These are phyloP conservation scores for Eulacestoma nigropectus DNA, from an alignment of 2,113 vertebrate species.

Conservation along the genomic window DNA sequence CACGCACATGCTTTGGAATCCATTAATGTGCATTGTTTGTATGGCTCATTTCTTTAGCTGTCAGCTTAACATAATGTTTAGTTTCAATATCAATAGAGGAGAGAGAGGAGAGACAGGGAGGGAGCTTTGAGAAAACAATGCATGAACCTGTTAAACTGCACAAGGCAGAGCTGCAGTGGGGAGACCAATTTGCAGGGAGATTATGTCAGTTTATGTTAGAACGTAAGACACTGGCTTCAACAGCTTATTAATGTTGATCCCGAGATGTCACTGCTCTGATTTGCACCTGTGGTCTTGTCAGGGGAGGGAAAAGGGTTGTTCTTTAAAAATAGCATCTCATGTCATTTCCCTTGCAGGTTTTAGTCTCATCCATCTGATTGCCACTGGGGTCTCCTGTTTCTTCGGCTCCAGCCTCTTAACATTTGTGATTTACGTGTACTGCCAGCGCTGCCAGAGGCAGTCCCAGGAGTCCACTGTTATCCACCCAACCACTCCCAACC, in stretches of 20 bases:
- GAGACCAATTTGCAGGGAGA: slow-evolving; percentile 16
- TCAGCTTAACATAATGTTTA: slow-evolving; percentile 66
- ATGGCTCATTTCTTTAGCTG: slow-evolving; percentile 61
- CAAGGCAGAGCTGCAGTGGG: slow-evolving; percentile 32
- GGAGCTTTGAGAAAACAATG: slow-evolving; percentile 41
- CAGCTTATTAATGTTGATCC: slow-evolving; percentile 41
- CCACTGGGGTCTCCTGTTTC: slow-evolving; percentile 94
- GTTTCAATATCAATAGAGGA: slow-evolving; percentile 62
- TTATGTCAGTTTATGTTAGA: slow-evolving; percentile 40
- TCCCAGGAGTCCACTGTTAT: slow-evolving; percentile 95
- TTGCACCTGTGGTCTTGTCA: slow-evolving; percentile 32
- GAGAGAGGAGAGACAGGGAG: slow-evolving; percentile 31
- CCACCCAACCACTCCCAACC: slow-evolving; percentile 96
- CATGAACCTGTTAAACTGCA: slow-evolving; percentile 48
- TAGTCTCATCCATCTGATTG: slow-evolving; percentile 92
- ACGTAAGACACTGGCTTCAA: background rate
- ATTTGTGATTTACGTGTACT: slow-evolving; percentile 91
- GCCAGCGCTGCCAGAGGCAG: slow-evolving; percentile 90
- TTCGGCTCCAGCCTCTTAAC: slow-evolving; percentile 93
- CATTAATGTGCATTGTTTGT: slow-evolving; percentile 56
- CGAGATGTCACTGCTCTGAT: background rate
- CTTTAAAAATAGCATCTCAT: slow-evolving; percentile 16
- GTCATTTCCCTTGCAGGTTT: slow-evolving; percentile 77
- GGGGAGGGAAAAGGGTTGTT: background rate
- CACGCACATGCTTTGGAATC: slow-evolving; percentile 37